A percentile compares a stretch with the other conserved stretches of the same genome.
Conservation (phyloP, 2,113 vertebrate species). For the Gadus chalcogrammus region DNA sequence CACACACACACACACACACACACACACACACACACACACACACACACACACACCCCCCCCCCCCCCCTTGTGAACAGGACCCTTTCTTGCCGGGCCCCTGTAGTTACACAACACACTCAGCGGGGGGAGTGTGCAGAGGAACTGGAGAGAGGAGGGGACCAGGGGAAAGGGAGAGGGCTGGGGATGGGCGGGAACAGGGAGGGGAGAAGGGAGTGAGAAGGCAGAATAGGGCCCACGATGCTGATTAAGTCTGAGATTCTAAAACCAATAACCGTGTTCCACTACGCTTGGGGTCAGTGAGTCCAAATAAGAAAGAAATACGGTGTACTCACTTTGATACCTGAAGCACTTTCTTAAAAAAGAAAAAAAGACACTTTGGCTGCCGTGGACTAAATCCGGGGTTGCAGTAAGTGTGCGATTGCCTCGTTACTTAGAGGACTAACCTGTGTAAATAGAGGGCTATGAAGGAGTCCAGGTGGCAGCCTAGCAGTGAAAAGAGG, state of each 20-base stretch:
- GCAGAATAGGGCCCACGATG: background rate
- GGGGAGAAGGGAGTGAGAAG: too few species aligned
- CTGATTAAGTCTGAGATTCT: background rate
- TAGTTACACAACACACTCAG: slow-evolving; percentile 29
- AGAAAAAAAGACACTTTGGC: background rate
- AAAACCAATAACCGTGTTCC: background rate
- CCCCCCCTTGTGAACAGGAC: slow-evolving; percentile 44
- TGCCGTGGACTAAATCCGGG: too few species aligned
- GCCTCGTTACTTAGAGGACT: too few species aligned
- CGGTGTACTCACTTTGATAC: too few species aligned
- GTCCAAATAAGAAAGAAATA: background rate
- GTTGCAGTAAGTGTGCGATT: background rate
- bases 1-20: slow-evolving; percentile 7
- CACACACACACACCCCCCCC: slow-evolving; percentile 17
- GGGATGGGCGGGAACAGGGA: too few species aligned
- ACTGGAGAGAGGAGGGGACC: slow-evolving; percentile 7
- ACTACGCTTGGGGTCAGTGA: background rate
- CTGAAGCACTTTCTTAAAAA: background rate
- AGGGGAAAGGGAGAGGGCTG: background rate
- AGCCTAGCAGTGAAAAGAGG: too few species aligned
- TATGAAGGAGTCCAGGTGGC: too few species aligned
- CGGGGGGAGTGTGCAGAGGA: background rate
- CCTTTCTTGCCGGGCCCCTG: slow-evolving; percentile 7
- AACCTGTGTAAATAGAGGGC: too few species aligned
- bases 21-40: slow-evolving; percentile 6